Percentiles rank a stretch among this genome's conserved stretches.
Evolutionary conservation across 2,113 vertebrate genomes (phyloP).

Genomic region (Nematolebias whitei): DNA sequence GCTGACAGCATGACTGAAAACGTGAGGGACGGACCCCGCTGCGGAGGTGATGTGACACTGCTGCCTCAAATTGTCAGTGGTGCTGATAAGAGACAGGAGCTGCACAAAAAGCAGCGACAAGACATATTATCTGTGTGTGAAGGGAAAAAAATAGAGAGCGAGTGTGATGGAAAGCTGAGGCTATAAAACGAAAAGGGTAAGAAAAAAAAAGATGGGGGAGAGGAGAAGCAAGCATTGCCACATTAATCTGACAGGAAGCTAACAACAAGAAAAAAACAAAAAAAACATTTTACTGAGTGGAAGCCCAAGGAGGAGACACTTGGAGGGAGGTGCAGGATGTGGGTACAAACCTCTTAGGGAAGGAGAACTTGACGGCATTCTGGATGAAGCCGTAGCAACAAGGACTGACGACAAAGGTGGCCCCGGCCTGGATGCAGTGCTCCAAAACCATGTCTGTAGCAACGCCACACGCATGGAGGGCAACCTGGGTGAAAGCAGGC

Average conservation of each 20-base stretch:
- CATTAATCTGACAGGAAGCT: conserved; percentile 20
- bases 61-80: conserved; percentile 16
- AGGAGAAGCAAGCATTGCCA: neutral
- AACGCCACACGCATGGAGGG: conserved; percentile 94
- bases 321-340: neutral
- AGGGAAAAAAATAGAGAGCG: neutral
- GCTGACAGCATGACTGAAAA: conserved; percentile 21
- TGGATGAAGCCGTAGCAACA: conserved; percentile 99
- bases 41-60: conserved; percentile 30
- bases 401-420: conserved; percentile 90
- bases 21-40: conserved; percentile 8
- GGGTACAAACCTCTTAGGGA: conserved; percentile 88
- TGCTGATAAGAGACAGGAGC: conserved; percentile 27
- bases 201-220: neutral
- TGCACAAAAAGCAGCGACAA: conserved; percentile 21
- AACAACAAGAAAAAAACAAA: conserved; percentile 27
- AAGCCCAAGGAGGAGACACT: neutral
- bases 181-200: conserved; percentile 7
- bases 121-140: conserved; percentile 2
- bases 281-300: conserved; percentile 5
- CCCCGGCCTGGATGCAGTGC: conserved; percentile 85
- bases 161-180: conserved; percentile 6
- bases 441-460: conserved; percentile 98
- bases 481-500: conserved; percentile 82
- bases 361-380: conserved; percentile 92